These are phyloP conservation scores for Brachynemurus nebulosus DNA, from an alignment of 2,888 invertebrate species.

Conservation along the genomic window DNA sequence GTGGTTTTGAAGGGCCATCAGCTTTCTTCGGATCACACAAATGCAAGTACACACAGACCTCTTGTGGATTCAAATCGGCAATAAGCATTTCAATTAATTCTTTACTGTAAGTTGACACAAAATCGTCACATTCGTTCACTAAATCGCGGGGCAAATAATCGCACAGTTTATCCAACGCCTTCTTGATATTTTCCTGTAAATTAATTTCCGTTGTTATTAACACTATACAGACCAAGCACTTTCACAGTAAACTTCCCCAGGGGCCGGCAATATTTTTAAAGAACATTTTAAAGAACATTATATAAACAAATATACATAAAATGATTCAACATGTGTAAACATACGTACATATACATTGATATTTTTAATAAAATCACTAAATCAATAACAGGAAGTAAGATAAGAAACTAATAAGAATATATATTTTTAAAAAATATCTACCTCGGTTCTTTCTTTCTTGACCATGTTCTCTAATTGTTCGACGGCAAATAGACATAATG, in stretches of 20 bases:
- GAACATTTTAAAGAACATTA: too few species aligned
- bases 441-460: conserved; percentile 61
- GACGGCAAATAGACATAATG: conserved; percentile 72
- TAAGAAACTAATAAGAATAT: too few species aligned
- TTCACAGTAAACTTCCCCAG: too few species aligned
- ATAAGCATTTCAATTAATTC: conserved; percentile 65
- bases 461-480: conserved; percentile 60
- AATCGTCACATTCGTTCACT: conserved; percentile 52
- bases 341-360: too few species aligned
- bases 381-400: too few species aligned
- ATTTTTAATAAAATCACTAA: too few species aligned
- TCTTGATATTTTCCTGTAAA: conserved; percentile 50
- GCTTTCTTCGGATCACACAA: conserved; percentile 43
- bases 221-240: too few species aligned
- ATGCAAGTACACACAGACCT: conserved; percentile 65
- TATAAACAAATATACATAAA: too few species aligned
- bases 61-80: conserved; percentile 57
- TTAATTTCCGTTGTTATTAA: too few species aligned
- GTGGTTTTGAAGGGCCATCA: conserved; percentile 30
- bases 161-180: conserved; percentile 58
- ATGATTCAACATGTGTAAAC: too few species aligned
- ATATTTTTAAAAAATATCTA: conserved; percentile 30
- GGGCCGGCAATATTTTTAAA: too few species aligned
- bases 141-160: conserved; percentile 48
- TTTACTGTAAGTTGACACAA: conserved; percentile 61